Conservation (phyloP, 1,140 invertebrate genomes). For the Drosophila azteca region DNA sequence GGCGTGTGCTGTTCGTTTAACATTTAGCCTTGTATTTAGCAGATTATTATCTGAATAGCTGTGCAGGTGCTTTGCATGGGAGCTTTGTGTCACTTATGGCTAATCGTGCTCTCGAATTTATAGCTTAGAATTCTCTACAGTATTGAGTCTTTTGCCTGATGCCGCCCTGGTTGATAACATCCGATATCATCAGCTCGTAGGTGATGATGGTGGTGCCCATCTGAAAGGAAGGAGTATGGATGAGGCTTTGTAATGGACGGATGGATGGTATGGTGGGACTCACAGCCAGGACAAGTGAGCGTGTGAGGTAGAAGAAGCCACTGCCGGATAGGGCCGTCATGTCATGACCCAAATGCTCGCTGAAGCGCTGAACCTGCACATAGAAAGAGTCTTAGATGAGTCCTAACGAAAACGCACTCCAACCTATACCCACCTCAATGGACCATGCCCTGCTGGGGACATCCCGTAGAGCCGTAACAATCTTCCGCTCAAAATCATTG, state of each 20-base stretch:
- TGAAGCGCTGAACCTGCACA: constrained; percentile 84
- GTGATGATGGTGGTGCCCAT: constrained; percentile 87
- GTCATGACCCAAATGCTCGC: constrained; percentile 86
- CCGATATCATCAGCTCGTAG: constrained; percentile 86
- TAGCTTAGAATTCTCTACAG: constrained; percentile 59
- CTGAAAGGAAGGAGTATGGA: constrained; percentile 51
- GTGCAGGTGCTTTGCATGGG: constrained; percentile 23
- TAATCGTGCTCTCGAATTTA: constrained; percentile 22
- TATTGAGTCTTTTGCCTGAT: constrained; percentile 76
- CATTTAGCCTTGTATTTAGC: constrained; percentile 12
- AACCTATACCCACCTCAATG: constrained; percentile 84
- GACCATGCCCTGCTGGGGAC: constrained; percentile 86
- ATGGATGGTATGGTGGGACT: constrained; percentile 1
- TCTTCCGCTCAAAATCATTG: constrained; percentile 86
- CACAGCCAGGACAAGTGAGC: constrained; percentile 86
- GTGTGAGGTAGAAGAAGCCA: constrained; percentile 87
- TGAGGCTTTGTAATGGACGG: not conserved
- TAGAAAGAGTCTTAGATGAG: too few relatives aligned
- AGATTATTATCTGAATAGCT: constrained; percentile 20
- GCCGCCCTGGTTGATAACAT: constrained; percentile 75
- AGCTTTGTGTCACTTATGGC: constrained; percentile 27
- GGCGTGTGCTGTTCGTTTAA: constrained; percentile 8
- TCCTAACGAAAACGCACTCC: not conserved
- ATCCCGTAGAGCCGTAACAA: constrained; percentile 85
- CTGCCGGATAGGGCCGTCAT: constrained; percentile 86